These are phyloP conservation scores for Drosophila lutescens DNA, from an alignment of 2,888 invertebrate species.

Conservation along the genomic window DNA sequence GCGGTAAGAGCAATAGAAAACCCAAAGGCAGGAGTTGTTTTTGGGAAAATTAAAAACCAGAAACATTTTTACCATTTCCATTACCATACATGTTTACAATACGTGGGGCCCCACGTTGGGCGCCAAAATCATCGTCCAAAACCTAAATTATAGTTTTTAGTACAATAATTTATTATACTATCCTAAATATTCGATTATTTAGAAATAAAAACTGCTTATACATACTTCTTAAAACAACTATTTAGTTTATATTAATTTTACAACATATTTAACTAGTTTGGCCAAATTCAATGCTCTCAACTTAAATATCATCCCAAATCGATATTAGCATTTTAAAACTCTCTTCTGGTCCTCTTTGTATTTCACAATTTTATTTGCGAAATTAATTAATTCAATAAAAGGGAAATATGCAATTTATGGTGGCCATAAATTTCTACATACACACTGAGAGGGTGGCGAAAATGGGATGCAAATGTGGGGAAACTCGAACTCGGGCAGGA, in stretches of 20 bases:
- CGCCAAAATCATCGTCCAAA: too few species aligned
- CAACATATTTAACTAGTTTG: too few species aligned
- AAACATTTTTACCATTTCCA: too few species aligned
- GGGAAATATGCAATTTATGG: conserved; percentile 67
- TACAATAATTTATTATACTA: too few species aligned
- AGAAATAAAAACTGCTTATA: too few species aligned
- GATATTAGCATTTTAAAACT: conserved; percentile 5
- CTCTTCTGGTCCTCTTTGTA: conserved; percentile 4
- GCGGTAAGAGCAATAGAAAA: neutral
- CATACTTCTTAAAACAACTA: too few species aligned
- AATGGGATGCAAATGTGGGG: neutral
- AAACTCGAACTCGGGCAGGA: conserved; percentile 26
- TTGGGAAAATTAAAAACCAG: neutral
- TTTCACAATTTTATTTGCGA: conserved; percentile 58
- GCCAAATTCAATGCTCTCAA: too few species aligned
- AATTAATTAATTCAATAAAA: conserved; percentile 74
- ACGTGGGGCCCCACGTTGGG: neutral
- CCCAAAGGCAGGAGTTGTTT: neutral
- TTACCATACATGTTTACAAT: too few species aligned
- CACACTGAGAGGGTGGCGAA: conserved; percentile 13
- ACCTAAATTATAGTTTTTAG: too few species aligned
- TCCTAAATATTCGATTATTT: too few species aligned
- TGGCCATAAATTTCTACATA: conserved; percentile 58
- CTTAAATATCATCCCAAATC: neutral
- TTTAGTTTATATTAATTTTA: too few species aligned